Evolutionary conservation across 1,140 invertebrate genomes (phyloP).

Genomic region (Parasteatoda tepidariorum): DNA sequence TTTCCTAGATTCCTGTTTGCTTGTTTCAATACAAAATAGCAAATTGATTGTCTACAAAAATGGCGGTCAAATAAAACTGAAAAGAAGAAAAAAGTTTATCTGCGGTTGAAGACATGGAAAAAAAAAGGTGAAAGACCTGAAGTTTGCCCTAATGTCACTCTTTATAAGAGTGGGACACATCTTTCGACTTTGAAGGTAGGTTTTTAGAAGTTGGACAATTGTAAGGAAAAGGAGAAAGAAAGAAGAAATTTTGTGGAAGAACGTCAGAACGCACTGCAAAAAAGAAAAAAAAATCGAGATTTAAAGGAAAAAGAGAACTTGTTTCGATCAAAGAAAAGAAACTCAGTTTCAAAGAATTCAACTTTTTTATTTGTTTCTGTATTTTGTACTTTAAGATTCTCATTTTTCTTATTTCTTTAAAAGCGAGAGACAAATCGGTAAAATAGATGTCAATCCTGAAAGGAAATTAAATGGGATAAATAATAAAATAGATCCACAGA

Average conservation of each 20-base stretch:
- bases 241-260: not conserved
- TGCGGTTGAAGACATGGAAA: not conserved
- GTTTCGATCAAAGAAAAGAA: conserved; percentile 41
- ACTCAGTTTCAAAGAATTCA: conserved; percentile 36
- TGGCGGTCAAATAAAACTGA: no score
- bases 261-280: not conserved
- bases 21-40: no score
- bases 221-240: conserved; percentile 1
- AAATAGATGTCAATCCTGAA: conserved; percentile 3
- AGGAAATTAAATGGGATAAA: conserved; percentile 6
- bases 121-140: not conserved
- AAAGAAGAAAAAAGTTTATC: not conserved
- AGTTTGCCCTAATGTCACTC: conserved; percentile 21
- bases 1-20: no score
- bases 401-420: conserved; percentile 9
- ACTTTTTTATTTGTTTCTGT: not conserved
- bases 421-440: not conserved
- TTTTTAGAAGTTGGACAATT: not conserved
- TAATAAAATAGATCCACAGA: not conserved
- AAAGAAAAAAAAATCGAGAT: conserved; percentile 2
- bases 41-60: no score
- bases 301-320: conserved; percentile 9
- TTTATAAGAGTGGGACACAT: conserved; percentile 1
- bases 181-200: conserved; percentile 29
- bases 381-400: conserved; percentile 4